Evolutionary conservation across 2,888 invertebrate species (phyloP), one percentile per base, ranked within the genome.

Genomic region (Fragum fragum): DNA sequence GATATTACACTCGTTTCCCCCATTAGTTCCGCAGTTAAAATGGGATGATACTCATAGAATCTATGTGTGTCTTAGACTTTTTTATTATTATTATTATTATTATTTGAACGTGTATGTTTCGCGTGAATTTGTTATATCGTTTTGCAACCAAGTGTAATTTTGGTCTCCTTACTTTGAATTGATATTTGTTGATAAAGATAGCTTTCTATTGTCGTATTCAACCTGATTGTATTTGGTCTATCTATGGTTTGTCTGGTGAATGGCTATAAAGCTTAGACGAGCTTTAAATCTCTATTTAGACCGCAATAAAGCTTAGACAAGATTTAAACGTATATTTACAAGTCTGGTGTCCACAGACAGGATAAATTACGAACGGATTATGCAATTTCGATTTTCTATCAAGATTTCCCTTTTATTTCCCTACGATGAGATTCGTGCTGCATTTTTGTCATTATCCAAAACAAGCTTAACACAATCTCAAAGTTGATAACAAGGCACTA

Each of bases 361-460:
- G 3, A 47, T 47, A 47, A 47, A 47, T 47, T 47, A 47, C 47
- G n/a, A 9, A 47, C 16, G 47, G 47, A 47, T 47, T 47, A 14
- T 47, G 47, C 47, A 47, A 47, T 47, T 47, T 47, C 47, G 47
- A 47, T 47, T 47, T 47, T 16, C 47, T n/a, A 47, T 47, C 47
- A 47, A 47, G 47, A 47, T 47, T 14, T 14, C n/a, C 3, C 47
- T 14, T 47, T 47, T 47, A 47, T 47, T 9, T 47, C 47, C 16
- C 16, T 18, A n/a, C 5, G 47, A 47, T 47, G 47, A 5, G 47
- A n/a, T 47, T 47, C 2, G 7, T 14, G n/a, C 5, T 47, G 47
- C 16, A 47, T 18, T 47, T 47, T 47, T 9, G 7, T 47, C n/a
- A 47, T 47, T 47, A 16, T 47, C 47, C n/a, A 9, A 47, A 47